Evolutionary conservation across 1,140 invertebrate genomes (phyloP).

Genomic region (Drosophila varians): DNA sequence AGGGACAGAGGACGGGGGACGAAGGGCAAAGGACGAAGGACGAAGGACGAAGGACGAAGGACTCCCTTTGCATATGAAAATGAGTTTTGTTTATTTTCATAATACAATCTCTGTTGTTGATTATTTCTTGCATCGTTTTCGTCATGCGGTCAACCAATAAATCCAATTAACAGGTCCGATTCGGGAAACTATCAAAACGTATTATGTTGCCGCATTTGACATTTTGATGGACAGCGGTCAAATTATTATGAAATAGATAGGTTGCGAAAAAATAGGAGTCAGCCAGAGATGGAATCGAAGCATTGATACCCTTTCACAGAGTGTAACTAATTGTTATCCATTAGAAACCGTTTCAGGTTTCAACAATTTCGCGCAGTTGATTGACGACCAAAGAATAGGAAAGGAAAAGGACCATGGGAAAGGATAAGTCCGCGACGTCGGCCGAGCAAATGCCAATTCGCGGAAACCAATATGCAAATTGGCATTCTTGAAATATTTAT

Average conservation of each 20-base stretch:
- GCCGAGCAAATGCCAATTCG: too few species aligned
- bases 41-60: not conserved
- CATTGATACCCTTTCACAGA: conserved; percentile 1
- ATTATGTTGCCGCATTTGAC: conserved; percentile 43
- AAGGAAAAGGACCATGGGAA: too few species aligned
- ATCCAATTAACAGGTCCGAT: conserved; percentile 53
- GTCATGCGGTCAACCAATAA: conserved; percentile 14
- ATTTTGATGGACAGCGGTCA: conserved; percentile 40
- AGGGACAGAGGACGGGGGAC: too few species aligned
- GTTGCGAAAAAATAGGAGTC: not conserved
- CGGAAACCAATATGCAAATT: not conserved
- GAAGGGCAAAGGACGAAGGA: not conserved
- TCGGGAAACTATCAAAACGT: conserved; percentile 48
- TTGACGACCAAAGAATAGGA: too few species aligned
- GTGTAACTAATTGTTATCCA: too few species aligned
- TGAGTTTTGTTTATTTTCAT: conserved; percentile 57
- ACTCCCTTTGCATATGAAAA: conserved; percentile 70
- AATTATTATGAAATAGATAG: not conserved
- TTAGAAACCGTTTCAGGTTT: too few species aligned
- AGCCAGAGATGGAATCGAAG: not conserved
- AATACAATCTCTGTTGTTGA: conserved; percentile 19
- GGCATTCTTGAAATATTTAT: not conserved
- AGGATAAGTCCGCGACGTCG: too few species aligned
- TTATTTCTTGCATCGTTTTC: conserved; percentile 13
- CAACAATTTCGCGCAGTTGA: too few species aligned